Percentiles rank a stretch among this genome's conserved stretches.
These are phyloP conservation scores for Sander vitreus DNA, from an alignment of 2,113 vertebrate species.

Conservation along the genomic window DNA sequence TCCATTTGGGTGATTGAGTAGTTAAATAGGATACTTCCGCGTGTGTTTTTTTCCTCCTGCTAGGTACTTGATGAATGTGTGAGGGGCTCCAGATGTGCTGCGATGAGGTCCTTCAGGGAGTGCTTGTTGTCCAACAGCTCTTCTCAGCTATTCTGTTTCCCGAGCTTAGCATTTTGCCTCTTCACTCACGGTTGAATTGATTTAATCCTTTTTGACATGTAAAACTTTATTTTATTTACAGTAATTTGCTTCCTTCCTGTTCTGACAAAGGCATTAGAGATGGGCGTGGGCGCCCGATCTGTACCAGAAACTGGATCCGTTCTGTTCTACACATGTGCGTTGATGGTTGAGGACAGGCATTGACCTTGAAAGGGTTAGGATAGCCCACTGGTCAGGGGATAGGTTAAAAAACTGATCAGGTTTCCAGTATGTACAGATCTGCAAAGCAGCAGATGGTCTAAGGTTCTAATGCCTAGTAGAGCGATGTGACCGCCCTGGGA, in stretches of 20 bases:
- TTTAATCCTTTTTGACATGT: neutral
- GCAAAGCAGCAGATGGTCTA: no score
- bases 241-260: neutral
- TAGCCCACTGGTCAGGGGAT: no score
- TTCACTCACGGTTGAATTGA: neutral
- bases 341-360: no score
- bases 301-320: no score
- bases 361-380: no score
- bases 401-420: no score
- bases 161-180: neutral
- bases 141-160: conserved; percentile 36
- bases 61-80: conserved; percentile 60
- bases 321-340: no score
- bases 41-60: conserved; percentile 33
- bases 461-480: no score
- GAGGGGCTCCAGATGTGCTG: conserved; percentile 71
- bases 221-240: neutral
- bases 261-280: neutral
- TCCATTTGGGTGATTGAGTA: conserved; percentile 73
- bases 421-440: no score
- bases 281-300: no score
- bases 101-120: conserved; percentile 31
- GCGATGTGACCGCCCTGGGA: no score
- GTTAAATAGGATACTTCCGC: conserved; percentile 62
- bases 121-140: conserved; percentile 58